Percentiles rank a stretch among this genome's conserved stretches.
These are phyloP conservation scores for Hetaerina titia DNA, from an alignment of 2,888 invertebrate species.

Conservation along the genomic window DNA sequence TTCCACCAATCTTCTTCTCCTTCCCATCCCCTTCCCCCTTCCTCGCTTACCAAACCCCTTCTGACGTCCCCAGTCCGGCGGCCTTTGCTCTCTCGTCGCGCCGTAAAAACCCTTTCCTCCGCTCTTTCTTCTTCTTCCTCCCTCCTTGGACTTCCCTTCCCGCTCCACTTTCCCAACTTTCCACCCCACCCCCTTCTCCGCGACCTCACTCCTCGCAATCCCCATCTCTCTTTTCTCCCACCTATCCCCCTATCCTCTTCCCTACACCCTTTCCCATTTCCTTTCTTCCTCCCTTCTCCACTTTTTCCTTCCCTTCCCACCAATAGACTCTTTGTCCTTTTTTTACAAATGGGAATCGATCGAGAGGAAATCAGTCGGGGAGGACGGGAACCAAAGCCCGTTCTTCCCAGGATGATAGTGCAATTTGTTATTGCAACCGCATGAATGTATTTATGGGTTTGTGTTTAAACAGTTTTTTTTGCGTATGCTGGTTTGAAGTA, in stretches of 20 bases:
- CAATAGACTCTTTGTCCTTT: not conserved
- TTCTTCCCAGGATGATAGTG: not conserved
- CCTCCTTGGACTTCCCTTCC: not conserved
- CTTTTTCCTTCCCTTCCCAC: too few species aligned
- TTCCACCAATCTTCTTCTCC: slow-evolving; percentile 1
- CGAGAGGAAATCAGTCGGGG: not conserved
- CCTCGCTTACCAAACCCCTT: not conserved
- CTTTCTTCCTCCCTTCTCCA: not conserved
- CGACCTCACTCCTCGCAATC: not conserved
- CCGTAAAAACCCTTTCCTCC: slow-evolving; percentile 23
- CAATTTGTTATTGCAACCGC: not conserved
- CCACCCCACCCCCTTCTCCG: not conserved
- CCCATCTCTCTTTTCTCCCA: not conserved
- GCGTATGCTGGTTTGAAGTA: too few species aligned
- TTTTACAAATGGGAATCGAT: not conserved
- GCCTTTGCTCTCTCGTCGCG: not conserved
- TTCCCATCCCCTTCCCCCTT: not conserved
- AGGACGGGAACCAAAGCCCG: not conserved
- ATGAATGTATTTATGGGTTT: not conserved
- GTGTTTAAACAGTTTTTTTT: too few species aligned
- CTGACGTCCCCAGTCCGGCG: not conserved
- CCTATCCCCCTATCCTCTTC: too few species aligned
- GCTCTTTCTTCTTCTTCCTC: not conserved
- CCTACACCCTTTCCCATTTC: too few species aligned
- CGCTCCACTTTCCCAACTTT: not conserved